Evolutionary conservation across 1,140 invertebrate genomes (phyloP).

Genomic region (Tetramorium alpestre): DNA sequence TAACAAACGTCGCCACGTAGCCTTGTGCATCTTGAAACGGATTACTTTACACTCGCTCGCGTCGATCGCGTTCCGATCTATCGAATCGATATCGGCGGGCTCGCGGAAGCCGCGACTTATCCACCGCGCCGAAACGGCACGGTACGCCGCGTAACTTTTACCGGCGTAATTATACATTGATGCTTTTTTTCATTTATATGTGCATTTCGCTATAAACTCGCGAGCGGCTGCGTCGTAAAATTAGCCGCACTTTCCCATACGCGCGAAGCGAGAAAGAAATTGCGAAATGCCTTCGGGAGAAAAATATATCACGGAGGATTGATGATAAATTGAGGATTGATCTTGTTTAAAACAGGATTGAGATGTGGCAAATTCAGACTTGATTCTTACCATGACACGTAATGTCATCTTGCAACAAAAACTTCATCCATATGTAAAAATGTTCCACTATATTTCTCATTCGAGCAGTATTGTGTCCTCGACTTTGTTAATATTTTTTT

Average conservation of each 20-base stretch:
- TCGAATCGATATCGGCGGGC: not conserved
- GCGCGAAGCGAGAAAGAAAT: conserved; percentile 20
- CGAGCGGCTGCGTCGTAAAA: conserved; percentile 29
- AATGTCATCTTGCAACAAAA: not conserved
- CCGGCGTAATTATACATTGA: not conserved
- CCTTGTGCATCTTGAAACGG: conserved; percentile 61
- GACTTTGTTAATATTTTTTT: conserved; percentile 8
- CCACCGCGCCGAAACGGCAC: too few relatives aligned
- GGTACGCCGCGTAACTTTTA: not conserved
- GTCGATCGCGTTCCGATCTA: not conserved
- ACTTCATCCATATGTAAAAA: not conserved
- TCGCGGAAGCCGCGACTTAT: not conserved
- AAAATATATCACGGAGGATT: not conserved
- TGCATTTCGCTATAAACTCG: not conserved
- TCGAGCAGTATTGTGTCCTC: not conserved
- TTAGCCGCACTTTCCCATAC: conserved; percentile 9
- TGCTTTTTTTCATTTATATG: not conserved
- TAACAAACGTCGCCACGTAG: conserved; percentile 49
- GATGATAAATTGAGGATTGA: not conserved
- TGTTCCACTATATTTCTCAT: not conserved
- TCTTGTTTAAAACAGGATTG: conserved; percentile 11
- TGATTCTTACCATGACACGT: not conserved
- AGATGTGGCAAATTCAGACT: not conserved
- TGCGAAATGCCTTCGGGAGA: not conserved
- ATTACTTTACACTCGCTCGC: conserved; percentile 51